Base-by-base conservation (phyloP, 1,140 invertebrate species). In the Chrysomallon squamiferum region DNA sequence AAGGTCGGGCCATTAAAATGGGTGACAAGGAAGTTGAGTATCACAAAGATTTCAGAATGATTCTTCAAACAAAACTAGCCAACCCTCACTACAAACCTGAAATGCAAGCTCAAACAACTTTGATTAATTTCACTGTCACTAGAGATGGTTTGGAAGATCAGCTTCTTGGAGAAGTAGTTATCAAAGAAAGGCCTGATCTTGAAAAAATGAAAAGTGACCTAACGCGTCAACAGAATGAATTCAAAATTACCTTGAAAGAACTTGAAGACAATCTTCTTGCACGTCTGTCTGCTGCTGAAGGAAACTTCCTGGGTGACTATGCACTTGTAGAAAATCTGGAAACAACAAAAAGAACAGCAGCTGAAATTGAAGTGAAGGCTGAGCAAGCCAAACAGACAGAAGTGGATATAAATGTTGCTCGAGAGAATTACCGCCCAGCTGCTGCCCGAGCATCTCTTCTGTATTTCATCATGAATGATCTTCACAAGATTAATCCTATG, bases 61-160 rank as follows among this genome's bases (percentile, higher is more conserved):
- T 98, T 65, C 85, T 98, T n/a, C 96, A 98, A 74, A 97, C 96
- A 0, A 98, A 99, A 85, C 83, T 99, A 66, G 95, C 95, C 5
- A 98, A 98, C 88, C 96, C 96, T 52, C 96, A 98, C 88, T 98
- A 97, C 84, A 96, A 97, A 82, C 96, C 96, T 9, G 96, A 98
- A 88, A 95, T 98, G 92, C 96, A 98, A 87, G 96, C 96, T 22
- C 96, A 98, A 86, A 95, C 95, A 0, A 98, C 96, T 15, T 87
- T 98, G 33, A 96, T 98, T 68, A 98, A 98, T 38, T 98, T 98
- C 77, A 97, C 96, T 22, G 96, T 98, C 0, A 98, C 96, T 2
- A 90, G 93, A 80, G 95, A 97, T 84, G 96, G 96, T n/a, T 86
- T 98, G n/a, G 96, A 98, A 87, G 96, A 98, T 85, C 96, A 98